Conservation (phyloP, 2,113 vertebrate genomes). For the Promerops cafer region DNA sequence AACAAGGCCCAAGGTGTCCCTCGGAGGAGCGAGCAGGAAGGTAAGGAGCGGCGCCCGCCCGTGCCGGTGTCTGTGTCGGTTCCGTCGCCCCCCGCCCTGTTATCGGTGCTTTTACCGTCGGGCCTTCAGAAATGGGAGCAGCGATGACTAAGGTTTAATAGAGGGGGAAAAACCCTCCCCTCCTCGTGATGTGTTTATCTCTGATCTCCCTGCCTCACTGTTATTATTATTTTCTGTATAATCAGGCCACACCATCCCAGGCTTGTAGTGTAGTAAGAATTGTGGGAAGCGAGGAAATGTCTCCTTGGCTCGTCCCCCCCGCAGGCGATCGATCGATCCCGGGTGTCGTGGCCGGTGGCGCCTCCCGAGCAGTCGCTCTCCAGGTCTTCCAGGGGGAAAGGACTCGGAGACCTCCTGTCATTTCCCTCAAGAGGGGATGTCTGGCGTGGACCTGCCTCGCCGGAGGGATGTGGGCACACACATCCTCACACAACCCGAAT, state of each 20-base stretch:
- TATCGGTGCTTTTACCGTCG: not conserved
- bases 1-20: conserved; percentile 95
- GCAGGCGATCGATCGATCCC: not conserved
- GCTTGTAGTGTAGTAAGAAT: not conserved
- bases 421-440: not conserved
- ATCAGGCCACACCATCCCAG: not conserved
- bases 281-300: conserved; percentile 17
- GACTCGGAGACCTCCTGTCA: not conserved
- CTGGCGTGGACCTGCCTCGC: not conserved
- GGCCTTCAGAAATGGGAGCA: conserved; percentile 8
- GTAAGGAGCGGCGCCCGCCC: conserved; percentile 57
- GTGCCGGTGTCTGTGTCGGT: not conserved
- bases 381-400: not conserved
- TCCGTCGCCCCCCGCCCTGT: not conserved
- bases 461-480: not conserved
- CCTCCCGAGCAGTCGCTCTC: not conserved
- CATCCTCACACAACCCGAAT: not conserved
- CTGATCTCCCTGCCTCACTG: not conserved
- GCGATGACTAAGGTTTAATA: conserved; percentile 46
- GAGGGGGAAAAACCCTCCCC: not conserved
- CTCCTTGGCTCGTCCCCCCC: not conserved
- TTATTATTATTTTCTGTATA: not conserved
- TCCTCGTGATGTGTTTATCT: not conserved
- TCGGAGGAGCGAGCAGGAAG: conserved; percentile 95
- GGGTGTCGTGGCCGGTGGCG: not conserved